Evolutionary conservation across 2,888 invertebrate genomes (phyloP).

Genomic region (Callyntrura sp.): DNA sequence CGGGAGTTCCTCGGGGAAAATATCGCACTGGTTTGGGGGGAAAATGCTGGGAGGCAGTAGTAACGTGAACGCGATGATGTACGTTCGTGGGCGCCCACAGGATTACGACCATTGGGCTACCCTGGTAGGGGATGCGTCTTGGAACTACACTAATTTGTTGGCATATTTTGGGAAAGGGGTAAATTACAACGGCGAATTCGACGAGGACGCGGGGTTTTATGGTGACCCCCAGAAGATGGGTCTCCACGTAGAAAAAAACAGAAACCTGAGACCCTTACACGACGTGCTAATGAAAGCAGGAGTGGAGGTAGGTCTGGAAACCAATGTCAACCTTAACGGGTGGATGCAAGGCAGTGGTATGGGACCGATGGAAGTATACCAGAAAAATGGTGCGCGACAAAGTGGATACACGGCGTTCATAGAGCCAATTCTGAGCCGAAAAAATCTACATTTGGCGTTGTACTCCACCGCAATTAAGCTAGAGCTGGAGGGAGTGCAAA

Average conservation of each 20-base stretch:
- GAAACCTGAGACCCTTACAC: background rate
- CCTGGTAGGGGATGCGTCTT: background rate
- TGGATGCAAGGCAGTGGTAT: too few relatives aligned
- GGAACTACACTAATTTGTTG: slow-evolving; percentile 55
- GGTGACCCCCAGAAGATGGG: background rate
- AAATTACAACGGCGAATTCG: background rate
- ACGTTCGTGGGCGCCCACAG: background rate
- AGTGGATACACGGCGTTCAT: slow-evolving; percentile 78
- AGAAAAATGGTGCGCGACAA: slow-evolving; percentile 74
- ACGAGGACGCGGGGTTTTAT: background rate
- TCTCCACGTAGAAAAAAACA: too few relatives aligned
- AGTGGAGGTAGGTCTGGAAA: background rate
- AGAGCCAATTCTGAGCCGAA: slow-evolving; percentile 66
- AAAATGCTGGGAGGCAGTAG: slow-evolving; percentile 12
- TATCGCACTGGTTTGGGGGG: slow-evolving; percentile 21
- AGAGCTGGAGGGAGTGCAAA: slow-evolving; percentile 84
- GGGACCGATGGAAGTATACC: slow-evolving; percentile 67
- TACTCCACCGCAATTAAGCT: slow-evolving; percentile 76
- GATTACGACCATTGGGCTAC: background rate
- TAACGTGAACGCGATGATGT: slow-evolving; percentile 68
- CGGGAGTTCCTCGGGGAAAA: too few relatives aligned
- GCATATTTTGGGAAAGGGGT: background rate
- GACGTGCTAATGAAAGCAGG: background rate
- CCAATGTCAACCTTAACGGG: background rate
- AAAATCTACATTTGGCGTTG: slow-evolving; percentile 76